A percentile compares a stretch with the other conserved stretches of the same genome.
phyloP scores from a whole-genome alignment of 2,888 invertebrate species.

The Archaeoteleia sp. region DNA sequence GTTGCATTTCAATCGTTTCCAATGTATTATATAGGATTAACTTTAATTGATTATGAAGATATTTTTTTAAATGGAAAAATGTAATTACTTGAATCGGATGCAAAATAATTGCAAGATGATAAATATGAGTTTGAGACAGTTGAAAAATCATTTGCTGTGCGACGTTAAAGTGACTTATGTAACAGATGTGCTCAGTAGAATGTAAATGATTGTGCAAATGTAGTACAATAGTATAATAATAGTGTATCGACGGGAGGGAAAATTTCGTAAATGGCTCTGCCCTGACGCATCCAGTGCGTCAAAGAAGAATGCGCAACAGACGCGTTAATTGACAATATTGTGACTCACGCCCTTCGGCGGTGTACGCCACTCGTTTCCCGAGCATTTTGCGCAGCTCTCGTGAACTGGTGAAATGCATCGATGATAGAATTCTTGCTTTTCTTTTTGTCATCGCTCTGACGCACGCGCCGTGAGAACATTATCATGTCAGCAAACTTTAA shows the following conservation, averaged over 20 bases:
- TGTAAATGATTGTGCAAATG: not conserved
- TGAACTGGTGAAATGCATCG: constrained; percentile 8
- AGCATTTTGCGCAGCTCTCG: not conserved
- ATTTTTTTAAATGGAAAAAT: too few relatives aligned
- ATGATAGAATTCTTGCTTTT: constrained; percentile 9
- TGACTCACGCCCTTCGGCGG: constrained; percentile 10
- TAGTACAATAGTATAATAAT: not conserved
- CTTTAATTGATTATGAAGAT: too few relatives aligned
- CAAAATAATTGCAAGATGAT: too few relatives aligned
- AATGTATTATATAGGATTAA: too few relatives aligned
- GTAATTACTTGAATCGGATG: too few relatives aligned
- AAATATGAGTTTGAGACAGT: too few relatives aligned
- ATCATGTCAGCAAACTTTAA: too few relatives aligned
- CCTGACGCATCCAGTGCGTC: constrained; percentile 13
- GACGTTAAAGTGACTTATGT: too few relatives aligned
- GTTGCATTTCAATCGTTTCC: too few relatives aligned
- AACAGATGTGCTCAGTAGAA: not conserved
- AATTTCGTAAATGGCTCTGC: constrained; percentile 6
- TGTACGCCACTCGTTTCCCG: not conserved
- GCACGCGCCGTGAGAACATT: too few relatives aligned
- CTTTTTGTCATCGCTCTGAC: too few relatives aligned
- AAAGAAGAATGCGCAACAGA: constrained; percentile 30
- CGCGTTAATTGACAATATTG: constrained; percentile 6
- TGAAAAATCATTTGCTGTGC: too few relatives aligned
- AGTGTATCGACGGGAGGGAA: not conserved